Evolutionary conservation across 2,797 vertebrate genomes (phyloP).

Genomic region (Apodemus agrarius): DNA sequence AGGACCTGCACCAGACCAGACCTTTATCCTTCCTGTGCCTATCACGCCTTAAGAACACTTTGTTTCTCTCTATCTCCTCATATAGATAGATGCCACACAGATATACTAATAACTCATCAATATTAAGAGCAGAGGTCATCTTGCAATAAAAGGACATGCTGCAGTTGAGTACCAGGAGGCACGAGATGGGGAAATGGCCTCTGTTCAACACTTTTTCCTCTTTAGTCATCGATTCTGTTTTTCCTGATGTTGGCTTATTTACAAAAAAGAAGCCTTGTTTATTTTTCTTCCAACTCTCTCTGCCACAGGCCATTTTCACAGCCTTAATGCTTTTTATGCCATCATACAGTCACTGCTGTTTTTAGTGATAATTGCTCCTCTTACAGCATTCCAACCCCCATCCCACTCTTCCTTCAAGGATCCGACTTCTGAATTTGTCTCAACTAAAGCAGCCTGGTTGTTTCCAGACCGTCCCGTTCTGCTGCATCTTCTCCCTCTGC

Average conservation of each 20-base stretch:
- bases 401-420: not conserved
- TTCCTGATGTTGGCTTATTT: not conserved
- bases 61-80: not conserved
- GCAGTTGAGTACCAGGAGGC: not conserved
- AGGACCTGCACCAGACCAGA: not conserved
- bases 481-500: not conserved
- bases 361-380: slow-evolving; percentile 50
- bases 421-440: slow-evolving; percentile 21
- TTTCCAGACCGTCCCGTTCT: not conserved
- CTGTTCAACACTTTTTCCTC: not conserved
- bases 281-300: slow-evolving; percentile 42
- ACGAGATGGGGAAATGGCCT: not conserved
- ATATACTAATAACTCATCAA: not conserved
- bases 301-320: slow-evolving; percentile 66
- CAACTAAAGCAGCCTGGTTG: not conserved
- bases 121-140: slow-evolving; percentile 9
- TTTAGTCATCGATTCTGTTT: slow-evolving; percentile 7
- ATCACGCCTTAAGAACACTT: slow-evolving; percentile 15
- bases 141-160: not conserved
- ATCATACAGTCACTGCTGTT: slow-evolving; percentile 1
- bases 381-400: not conserved
- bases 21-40: not conserved
- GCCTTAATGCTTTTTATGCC: slow-evolving; percentile 31
- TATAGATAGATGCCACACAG: not conserved
- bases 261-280: slow-evolving; percentile 21